Conservation (phyloP, 2,888 invertebrate genomes). For the Tubulanus polymorphus region DNA sequence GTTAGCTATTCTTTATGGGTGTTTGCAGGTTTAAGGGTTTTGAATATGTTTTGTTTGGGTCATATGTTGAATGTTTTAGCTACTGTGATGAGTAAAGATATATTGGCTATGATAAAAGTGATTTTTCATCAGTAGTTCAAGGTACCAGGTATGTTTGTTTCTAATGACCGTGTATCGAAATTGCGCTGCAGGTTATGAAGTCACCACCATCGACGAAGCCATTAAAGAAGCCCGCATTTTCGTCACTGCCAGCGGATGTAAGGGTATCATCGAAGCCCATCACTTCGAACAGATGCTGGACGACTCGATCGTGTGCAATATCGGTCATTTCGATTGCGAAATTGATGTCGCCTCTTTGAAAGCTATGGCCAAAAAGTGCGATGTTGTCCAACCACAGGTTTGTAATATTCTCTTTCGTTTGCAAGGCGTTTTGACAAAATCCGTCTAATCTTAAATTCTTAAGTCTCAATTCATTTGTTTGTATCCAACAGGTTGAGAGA, state of each 20-base stretch:
- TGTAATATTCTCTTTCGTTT: slow-evolving; percentile 2
- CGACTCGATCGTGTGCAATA: slow-evolving; percentile 97
- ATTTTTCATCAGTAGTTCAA: no score
- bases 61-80: no score
- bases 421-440: background rate
- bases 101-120: no score
- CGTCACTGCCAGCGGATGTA: slow-evolving; percentile 97
- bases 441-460: no score
- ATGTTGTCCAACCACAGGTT: slow-evolving; percentile 95
- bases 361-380: slow-evolving; percentile 79
- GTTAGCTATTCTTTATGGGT: no score
- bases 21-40: no score
- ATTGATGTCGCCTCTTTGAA: slow-evolving; percentile 95
- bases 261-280: slow-evolving; percentile 79
- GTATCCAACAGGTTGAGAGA: slow-evolving; percentile 67
- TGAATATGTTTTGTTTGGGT: no score
- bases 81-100: no score
- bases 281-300: slow-evolving; percentile 91
- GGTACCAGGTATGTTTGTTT: no score
- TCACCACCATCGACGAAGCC: slow-evolving; percentile 94
- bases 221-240: slow-evolving; percentile 86
- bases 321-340: slow-evolving; percentile 99
- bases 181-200: slow-evolving; percentile 62
- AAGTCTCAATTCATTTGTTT: slow-evolving; percentile 1
- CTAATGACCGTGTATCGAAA: no score